Percentiles rank a stretch among this genome's conserved stretches.
These are phyloP conservation scores for Dunckerocampus dactyliophorus DNA, from an alignment of 2,113 vertebrate genomes.

Conservation along the genomic window DNA sequence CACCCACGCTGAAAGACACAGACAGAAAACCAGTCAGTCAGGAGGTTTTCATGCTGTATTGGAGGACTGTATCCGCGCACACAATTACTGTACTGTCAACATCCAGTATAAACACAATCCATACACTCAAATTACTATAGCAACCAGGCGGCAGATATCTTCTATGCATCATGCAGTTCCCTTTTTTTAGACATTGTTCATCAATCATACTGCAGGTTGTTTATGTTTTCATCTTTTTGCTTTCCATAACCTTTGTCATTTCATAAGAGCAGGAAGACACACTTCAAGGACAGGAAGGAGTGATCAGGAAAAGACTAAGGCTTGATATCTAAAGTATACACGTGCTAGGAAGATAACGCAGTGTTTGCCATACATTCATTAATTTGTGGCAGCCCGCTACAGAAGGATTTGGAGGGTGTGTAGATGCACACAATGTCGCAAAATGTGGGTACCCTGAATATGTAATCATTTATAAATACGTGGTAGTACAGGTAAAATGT, in stretches of 20 bases:
- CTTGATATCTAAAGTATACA: background rate
- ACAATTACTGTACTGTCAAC: background rate
- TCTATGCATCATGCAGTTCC: background rate
- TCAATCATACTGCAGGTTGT: conserved; percentile 15
- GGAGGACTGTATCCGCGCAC: background rate
- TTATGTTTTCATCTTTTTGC: conserved; percentile 1
- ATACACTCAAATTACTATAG: background rate
- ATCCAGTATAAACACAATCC: background rate
- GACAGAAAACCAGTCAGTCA: conserved; percentile 1
- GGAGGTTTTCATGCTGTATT: background rate
- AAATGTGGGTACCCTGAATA: background rate
- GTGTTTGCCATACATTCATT: background rate
- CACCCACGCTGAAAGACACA: conserved; percentile 83
- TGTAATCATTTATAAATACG: no score
- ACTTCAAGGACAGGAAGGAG: conserved; percentile 9
- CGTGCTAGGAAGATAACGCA: background rate
- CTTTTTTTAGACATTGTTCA: background rate
- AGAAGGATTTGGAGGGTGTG: background rate
- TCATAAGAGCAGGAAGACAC: conserved; percentile 12
- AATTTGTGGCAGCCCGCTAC: no score
- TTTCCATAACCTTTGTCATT: background rate
- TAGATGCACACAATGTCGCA: background rate
- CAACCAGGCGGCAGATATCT: background rate
- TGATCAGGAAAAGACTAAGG: conserved; percentile 14
- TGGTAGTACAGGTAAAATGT: no score